Conservation (phyloP, 2,113 vertebrate genomes). For the Girardinichthys multiradiatus region DNA sequence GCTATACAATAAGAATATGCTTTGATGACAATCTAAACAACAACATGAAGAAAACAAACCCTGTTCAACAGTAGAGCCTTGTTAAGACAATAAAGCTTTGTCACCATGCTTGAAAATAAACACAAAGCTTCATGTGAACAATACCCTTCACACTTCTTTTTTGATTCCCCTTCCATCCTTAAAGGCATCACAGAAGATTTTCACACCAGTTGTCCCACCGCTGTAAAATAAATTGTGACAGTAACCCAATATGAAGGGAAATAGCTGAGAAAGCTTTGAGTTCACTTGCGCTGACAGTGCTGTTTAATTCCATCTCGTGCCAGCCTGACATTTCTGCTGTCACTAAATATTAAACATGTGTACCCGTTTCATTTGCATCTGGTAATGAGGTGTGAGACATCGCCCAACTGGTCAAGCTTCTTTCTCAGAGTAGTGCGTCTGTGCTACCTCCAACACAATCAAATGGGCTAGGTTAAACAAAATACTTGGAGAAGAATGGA, state of each 20-base stretch:
- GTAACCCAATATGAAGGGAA: constrained; percentile 85
- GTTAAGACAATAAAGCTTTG: constrained; percentile 69
- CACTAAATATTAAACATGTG: constrained; percentile 86
- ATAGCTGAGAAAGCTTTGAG: constrained; percentile 81
- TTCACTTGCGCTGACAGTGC: constrained; percentile 83
- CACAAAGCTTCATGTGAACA: constrained; percentile 67
- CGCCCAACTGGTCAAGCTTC: constrained; percentile 77
- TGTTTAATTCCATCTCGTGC: constrained; percentile 82
- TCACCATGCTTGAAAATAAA: constrained; percentile 65
- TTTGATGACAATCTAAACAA: constrained; percentile 3
- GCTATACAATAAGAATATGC: constrained; percentile 20
- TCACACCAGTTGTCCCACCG: constrained; percentile 73
- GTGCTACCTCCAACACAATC: constrained; percentile 45
- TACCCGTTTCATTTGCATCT: constrained; percentile 83
- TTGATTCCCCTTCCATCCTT: constrained; percentile 74
- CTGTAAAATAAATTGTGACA: constrained; percentile 84
- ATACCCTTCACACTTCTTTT: constrained; percentile 76
- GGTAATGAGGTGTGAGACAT: constrained; percentile 81
- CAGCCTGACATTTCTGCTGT: constrained; percentile 84
- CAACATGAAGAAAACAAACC: constrained; percentile 2
- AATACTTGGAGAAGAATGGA: constrained; percentile 59
- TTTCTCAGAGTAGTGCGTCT: constrained; percentile 29
- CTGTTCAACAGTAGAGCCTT: constrained; percentile 56
- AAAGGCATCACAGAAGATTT: constrained; percentile 79
- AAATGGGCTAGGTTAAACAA: constrained; percentile 59